These are phyloP conservation scores for Gryllus longicercus DNA, from an alignment of 2,888 invertebrate genomes.

Conservation along the genomic window DNA sequence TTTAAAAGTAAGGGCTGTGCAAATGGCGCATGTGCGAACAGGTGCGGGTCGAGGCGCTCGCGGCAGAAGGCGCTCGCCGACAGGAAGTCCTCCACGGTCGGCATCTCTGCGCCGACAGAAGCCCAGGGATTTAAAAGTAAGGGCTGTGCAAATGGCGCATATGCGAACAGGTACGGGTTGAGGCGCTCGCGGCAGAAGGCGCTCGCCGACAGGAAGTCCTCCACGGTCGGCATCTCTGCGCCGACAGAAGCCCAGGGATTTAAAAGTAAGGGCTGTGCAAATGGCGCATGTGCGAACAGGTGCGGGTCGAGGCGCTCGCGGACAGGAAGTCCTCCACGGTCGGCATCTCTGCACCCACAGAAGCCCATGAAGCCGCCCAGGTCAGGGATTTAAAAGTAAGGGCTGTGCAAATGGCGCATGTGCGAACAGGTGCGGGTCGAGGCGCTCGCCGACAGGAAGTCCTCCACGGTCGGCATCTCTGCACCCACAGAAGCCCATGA, in stretches of 20 bases:
- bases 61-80: constrained; percentile 43
- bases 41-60: constrained; percentile 66
- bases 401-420: constrained; percentile 45
- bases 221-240: neutral
- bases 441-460: constrained; percentile 64
- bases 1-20: too few relatives aligned
- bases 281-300: constrained; percentile 45
- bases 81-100: neutral
- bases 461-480: constrained; percentile 49
- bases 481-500: neutral
- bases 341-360: neutral
- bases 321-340: neutral
- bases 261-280: constrained; percentile 28
- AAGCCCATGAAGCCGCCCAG: too few relatives aligned
- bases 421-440: constrained; percentile 58
- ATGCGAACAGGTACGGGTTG: constrained; percentile 55
- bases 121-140: too few relatives aligned
- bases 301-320: constrained; percentile 69
- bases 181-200: constrained; percentile 57
- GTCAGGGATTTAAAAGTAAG: too few relatives aligned
- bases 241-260: too few relatives aligned
- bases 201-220: constrained; percentile 18
- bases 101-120: neutral
- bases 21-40: constrained; percentile 46
- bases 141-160: constrained; percentile 45